These are phyloP conservation scores for Caenorhabditis sp. DNA, from an alignment of 2,888 invertebrate genomes.

Conservation along the genomic window DNA sequence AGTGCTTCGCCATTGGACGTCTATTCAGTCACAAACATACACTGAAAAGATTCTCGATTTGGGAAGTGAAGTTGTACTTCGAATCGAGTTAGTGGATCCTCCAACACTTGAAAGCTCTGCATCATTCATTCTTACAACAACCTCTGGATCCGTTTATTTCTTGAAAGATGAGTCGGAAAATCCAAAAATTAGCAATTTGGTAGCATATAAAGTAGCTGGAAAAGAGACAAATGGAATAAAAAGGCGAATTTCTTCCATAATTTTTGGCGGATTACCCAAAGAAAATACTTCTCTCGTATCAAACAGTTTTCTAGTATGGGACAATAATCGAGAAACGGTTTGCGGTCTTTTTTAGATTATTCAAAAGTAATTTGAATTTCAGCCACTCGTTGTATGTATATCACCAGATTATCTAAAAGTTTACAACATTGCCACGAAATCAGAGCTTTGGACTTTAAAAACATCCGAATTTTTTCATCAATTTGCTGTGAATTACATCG, in stretches of 20 bases:
- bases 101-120: conserved; percentile 8
- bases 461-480: conserved; percentile 23
- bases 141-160: conserved; percentile 33
- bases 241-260: conserved; percentile 28
- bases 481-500: not conserved
- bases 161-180: conserved; percentile 16
- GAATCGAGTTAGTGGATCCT: conserved; percentile 20
- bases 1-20: conserved; percentile 34
- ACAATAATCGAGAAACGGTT: not conserved
- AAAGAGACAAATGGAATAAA: conserved; percentile 16
- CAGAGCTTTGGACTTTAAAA: conserved; percentile 25
- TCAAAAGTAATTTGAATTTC: too few relatives aligned
- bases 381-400: conserved; percentile 12
- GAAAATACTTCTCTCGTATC: conserved; percentile 13
- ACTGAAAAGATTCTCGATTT: conserved; percentile 27
- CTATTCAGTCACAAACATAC: conserved; percentile 21
- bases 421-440: conserved; percentile 10
- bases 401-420: conserved; percentile 21
- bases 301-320: conserved; percentile 13
- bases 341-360: too few relatives aligned
- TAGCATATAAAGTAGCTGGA: conserved; percentile 12
- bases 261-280: conserved; percentile 18
- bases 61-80: conserved; percentile 32
- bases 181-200: conserved; percentile 14
- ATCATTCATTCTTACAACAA: conserved; percentile 28